Evolutionary conservation across 2,888 invertebrate species (phyloP), one percentile per base, ranked within the genome.

Genomic region (Oscheius sp.): DNA sequence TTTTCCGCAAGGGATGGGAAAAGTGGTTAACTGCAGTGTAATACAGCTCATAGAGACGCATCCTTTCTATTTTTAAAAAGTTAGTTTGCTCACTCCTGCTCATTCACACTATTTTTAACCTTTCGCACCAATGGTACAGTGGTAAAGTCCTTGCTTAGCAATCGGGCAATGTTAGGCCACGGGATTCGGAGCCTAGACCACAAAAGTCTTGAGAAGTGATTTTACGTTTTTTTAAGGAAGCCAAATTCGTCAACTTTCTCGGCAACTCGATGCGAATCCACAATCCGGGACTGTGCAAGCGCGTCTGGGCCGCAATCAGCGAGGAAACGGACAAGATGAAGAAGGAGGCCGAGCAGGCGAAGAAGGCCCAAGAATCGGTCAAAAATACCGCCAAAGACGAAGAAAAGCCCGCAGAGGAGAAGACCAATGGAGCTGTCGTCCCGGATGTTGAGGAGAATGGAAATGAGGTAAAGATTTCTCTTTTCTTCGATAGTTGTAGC

Each of bases 161-260:
- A 21, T 21, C 21, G 21, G 21, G 21, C 21, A 21, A 21, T 21
- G 21, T 21, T 21, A 21, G 21, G 21, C 0, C 21, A 21, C 21
- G 21, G 21, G 21, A 0, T 21, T 21, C 21, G 21, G 21, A 21
- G 21, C 21, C 21, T 21, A 21, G 21, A 21, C 21, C 21, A 21
- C 21, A 21, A 21, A 21, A 21, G 21, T 21, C 21, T 21, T 21
- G 21, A 21, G 33, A 42, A 9, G 59, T 47, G n/a, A n/a, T 50
- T 68, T 2, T 32, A 29, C 48, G 13, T 55, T 47, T 55, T 37
- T 70, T 79, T 11, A 57, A 79, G 77, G 84, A 87, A 74, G 81
- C 85, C 21, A 87, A 87, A 75, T 88, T 88, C 79, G 83, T 88
- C 78, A 88, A 88, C 68, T 88, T 88, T 68, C 80, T 87, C 32